Evolutionary conservation across 2,888 invertebrate genomes (phyloP).

Genomic region (Acanthosepion lycidas): DNA sequence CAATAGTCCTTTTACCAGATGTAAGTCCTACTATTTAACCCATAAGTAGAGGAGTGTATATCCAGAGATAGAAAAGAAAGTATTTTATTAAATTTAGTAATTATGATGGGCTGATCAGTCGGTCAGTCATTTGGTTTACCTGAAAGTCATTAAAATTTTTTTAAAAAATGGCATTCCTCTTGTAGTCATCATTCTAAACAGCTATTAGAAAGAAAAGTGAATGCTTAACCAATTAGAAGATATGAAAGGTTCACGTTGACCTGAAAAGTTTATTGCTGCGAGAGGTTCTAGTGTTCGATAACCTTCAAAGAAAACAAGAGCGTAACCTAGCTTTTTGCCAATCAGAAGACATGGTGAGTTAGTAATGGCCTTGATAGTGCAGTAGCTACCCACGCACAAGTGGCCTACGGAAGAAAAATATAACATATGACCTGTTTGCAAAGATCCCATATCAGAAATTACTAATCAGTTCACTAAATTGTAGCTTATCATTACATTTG

Average conservation of each 20-base stretch:
- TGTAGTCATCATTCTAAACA: neutral
- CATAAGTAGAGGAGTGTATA: neutral
- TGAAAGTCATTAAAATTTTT: neutral
- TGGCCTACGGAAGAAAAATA: conserved; percentile 1
- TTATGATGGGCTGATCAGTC: too few species aligned
- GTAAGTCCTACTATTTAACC: too few species aligned
- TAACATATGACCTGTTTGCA: conserved; percentile 21
- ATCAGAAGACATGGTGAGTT: conserved; percentile 23
- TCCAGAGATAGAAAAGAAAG: neutral
- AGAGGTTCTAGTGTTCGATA: conserved; percentile 33
- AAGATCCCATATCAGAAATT: conserved; percentile 22
- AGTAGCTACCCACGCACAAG: neutral
- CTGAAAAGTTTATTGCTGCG: neutral
- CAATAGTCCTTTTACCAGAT: too few species aligned
- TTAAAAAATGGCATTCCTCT: neutral
- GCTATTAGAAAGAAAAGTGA: neutral
- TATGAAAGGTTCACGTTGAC: conserved; percentile 24
- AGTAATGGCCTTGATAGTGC: conserved; percentile 9
- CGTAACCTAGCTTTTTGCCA: conserved; percentile 22
- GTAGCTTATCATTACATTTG: neutral
- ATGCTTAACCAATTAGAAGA: conserved; percentile 33
- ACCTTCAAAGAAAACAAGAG: conserved; percentile 33
- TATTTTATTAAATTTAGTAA: neutral
- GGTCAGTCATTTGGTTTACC: neutral
- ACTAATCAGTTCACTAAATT: conserved; percentile 33